These are phyloP conservation scores for Pseudocheirus occidentalis DNA, from an alignment of 2,797 vertebrate species.

Conservation along the genomic window DNA sequence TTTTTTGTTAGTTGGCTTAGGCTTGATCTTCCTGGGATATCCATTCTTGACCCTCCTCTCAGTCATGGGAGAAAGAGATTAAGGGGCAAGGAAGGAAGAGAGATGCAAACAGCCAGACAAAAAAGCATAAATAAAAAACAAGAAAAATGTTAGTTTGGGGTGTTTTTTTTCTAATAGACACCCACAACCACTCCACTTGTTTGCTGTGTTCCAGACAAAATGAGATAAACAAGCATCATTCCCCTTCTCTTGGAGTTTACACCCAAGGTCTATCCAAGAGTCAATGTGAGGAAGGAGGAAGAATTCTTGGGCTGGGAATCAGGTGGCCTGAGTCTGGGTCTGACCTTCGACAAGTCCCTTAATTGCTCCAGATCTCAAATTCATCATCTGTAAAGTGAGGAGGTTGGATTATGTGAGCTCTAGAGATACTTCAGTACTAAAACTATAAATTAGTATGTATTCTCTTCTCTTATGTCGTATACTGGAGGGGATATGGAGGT, in stretches of 20 bases:
- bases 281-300: not conserved
- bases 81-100: not conserved
- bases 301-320: not conserved
- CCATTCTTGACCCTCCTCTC: not conserved
- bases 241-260: not conserved
- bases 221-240: not conserved
- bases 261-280: not conserved
- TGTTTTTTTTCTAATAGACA: not conserved
- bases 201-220: not conserved
- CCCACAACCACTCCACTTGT: not conserved
- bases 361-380: not conserved
- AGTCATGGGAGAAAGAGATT: not conserved
- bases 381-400: not conserved
- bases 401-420: not conserved
- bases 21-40: not conserved
- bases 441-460: not conserved
- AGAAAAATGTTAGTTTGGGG: not conserved
- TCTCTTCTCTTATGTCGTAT: not conserved
- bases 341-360: not conserved
- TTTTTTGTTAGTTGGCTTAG: not conserved
- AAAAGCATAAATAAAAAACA: not conserved
- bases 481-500: not conserved
- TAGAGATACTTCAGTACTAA: not conserved
- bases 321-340: not conserved
- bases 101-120: not conserved